phyloP scores from a whole-genome alignment of 1,140 invertebrate genomes.

The Cheumatopsyche charites region DNA sequence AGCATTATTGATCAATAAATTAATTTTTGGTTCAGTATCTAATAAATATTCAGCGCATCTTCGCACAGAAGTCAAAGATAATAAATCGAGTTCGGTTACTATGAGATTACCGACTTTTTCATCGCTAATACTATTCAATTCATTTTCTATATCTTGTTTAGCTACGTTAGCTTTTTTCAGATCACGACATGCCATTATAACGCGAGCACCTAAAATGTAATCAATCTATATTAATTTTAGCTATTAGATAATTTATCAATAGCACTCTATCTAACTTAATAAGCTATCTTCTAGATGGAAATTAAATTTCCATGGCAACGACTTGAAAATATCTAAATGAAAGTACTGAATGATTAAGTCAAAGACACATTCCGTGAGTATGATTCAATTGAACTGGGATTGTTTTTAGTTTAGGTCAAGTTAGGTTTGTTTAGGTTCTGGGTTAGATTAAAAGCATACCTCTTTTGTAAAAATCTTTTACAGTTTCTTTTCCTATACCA shows the following conservation, averaged over 20 bases:
- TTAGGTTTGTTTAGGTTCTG: constrained; percentile 29
- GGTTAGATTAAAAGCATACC: too few species aligned
- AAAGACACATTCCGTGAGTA: too few species aligned
- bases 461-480: constrained; percentile 71
- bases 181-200: constrained; percentile 73
- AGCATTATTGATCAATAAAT: constrained; percentile 83
- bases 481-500: constrained; percentile 88
- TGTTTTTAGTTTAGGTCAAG: too few species aligned
- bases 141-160: constrained; percentile 37
- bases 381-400: too few species aligned
- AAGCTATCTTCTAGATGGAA: too few species aligned
- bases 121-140: constrained; percentile 65
- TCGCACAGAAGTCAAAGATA: constrained; percentile 73
- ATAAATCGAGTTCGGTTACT: constrained; percentile 71
- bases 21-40: constrained; percentile 65
- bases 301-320: too few species aligned
- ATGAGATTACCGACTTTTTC: constrained; percentile 63
- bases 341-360: too few species aligned
- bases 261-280: too few species aligned
- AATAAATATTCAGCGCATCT: constrained; percentile 70
- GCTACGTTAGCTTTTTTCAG: constrained; percentile 54
- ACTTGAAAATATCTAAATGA: too few species aligned
- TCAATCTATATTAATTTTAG: neutral
- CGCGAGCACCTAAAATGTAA: constrained; percentile 62
- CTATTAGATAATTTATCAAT: too few species aligned